phyloP scores from a whole-genome alignment of 2,113 vertebrate genomes.

The Harpagus bidentatus region DNA sequence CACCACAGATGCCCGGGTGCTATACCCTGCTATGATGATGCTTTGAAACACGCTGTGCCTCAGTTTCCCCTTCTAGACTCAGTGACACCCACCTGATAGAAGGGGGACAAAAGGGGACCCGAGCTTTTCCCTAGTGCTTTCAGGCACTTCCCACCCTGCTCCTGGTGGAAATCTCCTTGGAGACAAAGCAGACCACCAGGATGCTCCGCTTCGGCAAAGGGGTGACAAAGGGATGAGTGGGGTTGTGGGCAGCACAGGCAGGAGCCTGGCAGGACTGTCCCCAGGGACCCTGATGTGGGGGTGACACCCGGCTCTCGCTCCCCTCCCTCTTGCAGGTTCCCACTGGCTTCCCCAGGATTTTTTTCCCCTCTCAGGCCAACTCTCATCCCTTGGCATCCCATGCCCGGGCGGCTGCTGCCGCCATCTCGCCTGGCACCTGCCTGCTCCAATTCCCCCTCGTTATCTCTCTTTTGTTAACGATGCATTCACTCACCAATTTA shows the following conservation, averaged over 20 bases:
- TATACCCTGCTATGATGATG: fast-evolving
- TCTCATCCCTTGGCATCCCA: background rate
- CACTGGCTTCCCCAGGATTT: background rate
- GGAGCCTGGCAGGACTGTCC: background rate
- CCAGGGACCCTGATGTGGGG: background rate
- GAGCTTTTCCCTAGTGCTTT: background rate
- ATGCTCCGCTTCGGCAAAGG: background rate
- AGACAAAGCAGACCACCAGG: no score
- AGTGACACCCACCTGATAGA: background rate
- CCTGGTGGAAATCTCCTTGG: background rate
- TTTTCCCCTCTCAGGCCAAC: background rate
- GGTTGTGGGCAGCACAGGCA: background rate
- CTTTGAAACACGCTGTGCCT: background rate
- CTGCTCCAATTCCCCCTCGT: background rate
- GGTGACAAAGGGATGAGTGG: background rate
- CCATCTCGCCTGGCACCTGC: background rate
- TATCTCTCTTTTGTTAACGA: background rate
- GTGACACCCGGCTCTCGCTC: background rate
- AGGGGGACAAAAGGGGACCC: background rate
- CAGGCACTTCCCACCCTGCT: background rate
- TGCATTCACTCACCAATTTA: background rate
- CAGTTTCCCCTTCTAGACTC: background rate
- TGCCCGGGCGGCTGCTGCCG: background rate
- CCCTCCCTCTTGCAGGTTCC: background rate
- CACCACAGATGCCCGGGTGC: background rate